phyloP scores from a whole-genome alignment of 1,140 invertebrate genomes.

The Drosophila dunni region DNA sequence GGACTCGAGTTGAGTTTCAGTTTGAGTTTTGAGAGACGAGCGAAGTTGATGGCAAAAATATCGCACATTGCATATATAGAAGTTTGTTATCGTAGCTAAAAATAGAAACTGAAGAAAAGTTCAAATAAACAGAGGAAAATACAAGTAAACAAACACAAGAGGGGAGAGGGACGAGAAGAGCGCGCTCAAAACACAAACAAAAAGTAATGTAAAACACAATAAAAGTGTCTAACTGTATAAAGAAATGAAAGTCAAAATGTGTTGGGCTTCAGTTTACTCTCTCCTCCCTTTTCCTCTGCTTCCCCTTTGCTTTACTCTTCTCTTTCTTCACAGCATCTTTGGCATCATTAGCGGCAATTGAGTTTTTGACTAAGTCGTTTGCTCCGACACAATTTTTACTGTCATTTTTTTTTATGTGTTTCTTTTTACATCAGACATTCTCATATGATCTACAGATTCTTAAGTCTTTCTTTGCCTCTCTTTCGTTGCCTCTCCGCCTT shows the following conservation, averaged over 20 bases:
- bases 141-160: constrained; percentile 46
- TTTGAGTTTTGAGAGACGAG: not conserved
- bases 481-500: constrained; percentile 20
- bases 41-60: constrained; percentile 50
- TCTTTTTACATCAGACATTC: constrained; percentile 12
- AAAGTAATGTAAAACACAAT: constrained; percentile 72
- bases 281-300: not conserved
- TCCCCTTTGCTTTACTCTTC: constrained; percentile 3
- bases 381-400: constrained; percentile 41
- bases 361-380: constrained; percentile 51
- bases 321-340: constrained; percentile 49
- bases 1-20: constrained; percentile 15
- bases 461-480: constrained; percentile 33
- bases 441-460: constrained; percentile 15
- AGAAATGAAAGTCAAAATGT: constrained; percentile 79
- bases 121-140: constrained; percentile 66
- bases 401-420: constrained; percentile 19
- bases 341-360: constrained; percentile 73
- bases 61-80: constrained; percentile 56
- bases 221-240: constrained; percentile 78
- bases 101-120: constrained; percentile 79
- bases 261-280: constrained; percentile 7
- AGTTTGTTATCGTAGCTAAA: constrained; percentile 71
- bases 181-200: constrained; percentile 31
- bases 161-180: constrained; percentile 28